phyloP scores from a whole-genome alignment of 2,888 invertebrate species.

The Eledona agricola region DNA sequence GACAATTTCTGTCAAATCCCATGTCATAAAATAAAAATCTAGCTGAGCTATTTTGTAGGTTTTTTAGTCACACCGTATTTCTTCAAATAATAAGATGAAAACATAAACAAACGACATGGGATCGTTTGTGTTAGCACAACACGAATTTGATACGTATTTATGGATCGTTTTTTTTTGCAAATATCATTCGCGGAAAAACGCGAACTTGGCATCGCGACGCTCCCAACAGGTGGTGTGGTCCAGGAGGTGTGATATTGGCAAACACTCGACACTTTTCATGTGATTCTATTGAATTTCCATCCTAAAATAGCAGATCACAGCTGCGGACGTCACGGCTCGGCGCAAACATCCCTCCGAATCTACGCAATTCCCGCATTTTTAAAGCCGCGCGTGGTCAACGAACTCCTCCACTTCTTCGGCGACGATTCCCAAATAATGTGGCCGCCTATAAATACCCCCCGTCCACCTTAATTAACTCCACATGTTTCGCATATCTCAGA shows the following conservation, averaged over 20 bases:
- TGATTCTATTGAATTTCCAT: conserved; percentile 17
- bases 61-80: too few relatives aligned
- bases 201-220: conserved; percentile 30
- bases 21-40: too few relatives aligned
- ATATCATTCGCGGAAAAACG: conserved; percentile 11
- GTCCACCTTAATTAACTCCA: conserved; percentile 42
- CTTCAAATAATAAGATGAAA: too few relatives aligned
- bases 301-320: conserved; percentile 10
- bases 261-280: conserved; percentile 16
- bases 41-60: too few relatives aligned
- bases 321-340: neutral
- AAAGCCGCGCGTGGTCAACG: conserved; percentile 6
- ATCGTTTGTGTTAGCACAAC: too few relatives aligned
- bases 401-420: conserved; percentile 9
- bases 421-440: conserved; percentile 6
- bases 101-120: too few relatives aligned
- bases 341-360: conserved; percentile 1
- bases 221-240: conserved; percentile 32
- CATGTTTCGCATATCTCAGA: conserved; percentile 32
- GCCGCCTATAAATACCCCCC: conserved; percentile 38
- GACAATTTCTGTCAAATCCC: too few relatives aligned
- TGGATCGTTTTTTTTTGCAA: too few relatives aligned
- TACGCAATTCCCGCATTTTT: neutral
- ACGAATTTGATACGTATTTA: too few relatives aligned
- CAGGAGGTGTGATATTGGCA: conserved; percentile 28